These are phyloP conservation scores for Ectropis crepuscularia DNA, from an alignment of 2,888 invertebrate genomes.

Conservation along the genomic window DNA sequence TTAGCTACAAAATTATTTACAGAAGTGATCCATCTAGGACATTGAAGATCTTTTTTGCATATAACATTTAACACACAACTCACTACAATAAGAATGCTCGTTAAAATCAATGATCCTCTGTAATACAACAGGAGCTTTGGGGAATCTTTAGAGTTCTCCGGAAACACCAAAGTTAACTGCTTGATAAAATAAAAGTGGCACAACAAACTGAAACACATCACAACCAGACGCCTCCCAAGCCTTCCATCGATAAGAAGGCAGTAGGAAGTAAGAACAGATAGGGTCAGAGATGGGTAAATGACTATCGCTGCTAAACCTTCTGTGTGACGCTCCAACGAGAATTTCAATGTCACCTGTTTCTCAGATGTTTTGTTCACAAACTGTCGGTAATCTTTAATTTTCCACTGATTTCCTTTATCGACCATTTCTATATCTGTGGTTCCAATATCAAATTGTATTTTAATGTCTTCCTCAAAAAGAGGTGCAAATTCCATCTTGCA, in stretches of 20 bases:
- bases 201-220: conserved; percentile 39
- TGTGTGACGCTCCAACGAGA: conserved; percentile 39
- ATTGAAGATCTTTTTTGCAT: conserved; percentile 15
- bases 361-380: conserved; percentile 13
- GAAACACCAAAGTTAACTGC: conserved; percentile 32
- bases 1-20: conserved; percentile 29
- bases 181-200: conserved; percentile 42
- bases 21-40: conserved; percentile 18
- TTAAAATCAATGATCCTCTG: conserved; percentile 39
- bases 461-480: not conserved
- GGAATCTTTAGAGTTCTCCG: conserved; percentile 35
- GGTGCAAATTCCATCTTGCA: conserved; percentile 45
- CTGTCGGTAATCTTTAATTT: conserved; percentile 36
- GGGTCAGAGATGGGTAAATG: conserved; percentile 37
- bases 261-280: conserved; percentile 37
- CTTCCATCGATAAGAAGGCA: conserved; percentile 36
- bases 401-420: conserved; percentile 47
- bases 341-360: conserved; percentile 33
- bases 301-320: conserved; percentile 36
- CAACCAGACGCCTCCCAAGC: conserved; percentile 32
- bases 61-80: conserved; percentile 26
- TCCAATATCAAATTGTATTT: conserved; percentile 35
- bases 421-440: conserved; percentile 22
- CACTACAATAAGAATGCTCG: conserved; percentile 20
- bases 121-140: conserved; percentile 42